Conservation (phyloP, 2,888 invertebrate genomes). For the Lasioglossum villosulum region DNA sequence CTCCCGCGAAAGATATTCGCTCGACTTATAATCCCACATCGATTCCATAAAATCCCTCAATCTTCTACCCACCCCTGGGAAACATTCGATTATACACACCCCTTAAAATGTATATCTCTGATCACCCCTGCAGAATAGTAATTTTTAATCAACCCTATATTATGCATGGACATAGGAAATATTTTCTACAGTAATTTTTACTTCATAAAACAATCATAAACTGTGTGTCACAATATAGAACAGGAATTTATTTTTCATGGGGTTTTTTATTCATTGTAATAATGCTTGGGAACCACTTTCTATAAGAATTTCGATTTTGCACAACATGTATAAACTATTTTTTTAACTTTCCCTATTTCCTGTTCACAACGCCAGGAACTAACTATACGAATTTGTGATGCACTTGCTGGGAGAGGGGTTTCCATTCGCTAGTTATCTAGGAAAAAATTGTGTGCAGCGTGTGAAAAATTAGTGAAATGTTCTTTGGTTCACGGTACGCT, state of each 20-base stretch:
- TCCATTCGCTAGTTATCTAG: not conserved
- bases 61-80: not conserved
- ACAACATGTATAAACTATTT: not conserved
- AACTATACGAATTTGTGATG: too few relatives aligned
- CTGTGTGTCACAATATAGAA: too few relatives aligned
- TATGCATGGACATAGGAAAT: too few relatives aligned
- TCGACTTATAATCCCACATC: not conserved
- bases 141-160: not conserved
- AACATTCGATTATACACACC: not conserved
- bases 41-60: not conserved
- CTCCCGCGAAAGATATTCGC: not conserved
- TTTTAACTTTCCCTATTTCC: too few relatives aligned
- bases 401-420: not conserved
- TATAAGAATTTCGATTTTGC: not conserved
- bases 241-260: too few relatives aligned
- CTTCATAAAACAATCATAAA: too few relatives aligned
- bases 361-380: too few relatives aligned
- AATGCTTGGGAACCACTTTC: too few relatives aligned
- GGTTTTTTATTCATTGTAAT: not conserved
- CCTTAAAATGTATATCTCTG: not conserved
- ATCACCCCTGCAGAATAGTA: not conserved
- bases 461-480: not conserved
- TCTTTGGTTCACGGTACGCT: not conserved
- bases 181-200: not conserved
- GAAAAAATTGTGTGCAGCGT: not conserved